A percentile compares a stretch with the other conserved stretches of the same genome.
These are phyloP conservation scores for Tetragonula clypearis DNA, from an alignment of 1,140 invertebrate species.

Conservation along the genomic window DNA sequence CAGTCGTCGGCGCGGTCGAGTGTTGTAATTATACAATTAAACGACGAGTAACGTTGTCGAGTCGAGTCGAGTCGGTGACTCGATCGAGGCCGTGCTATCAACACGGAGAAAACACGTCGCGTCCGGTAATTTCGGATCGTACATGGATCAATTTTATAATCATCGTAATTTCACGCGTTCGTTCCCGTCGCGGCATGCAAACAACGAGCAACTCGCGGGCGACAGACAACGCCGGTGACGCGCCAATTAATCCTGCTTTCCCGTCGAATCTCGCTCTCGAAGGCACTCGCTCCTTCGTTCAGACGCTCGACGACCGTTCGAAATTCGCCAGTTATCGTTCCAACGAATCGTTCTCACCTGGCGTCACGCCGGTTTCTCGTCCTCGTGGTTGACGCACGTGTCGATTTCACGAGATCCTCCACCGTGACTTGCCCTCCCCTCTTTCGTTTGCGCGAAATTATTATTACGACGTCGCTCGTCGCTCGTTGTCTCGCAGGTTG, in stretches of 20 bases:
- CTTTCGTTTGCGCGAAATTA: constrained; percentile 49
- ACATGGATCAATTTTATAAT: constrained; percentile 30
- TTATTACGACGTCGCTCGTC: constrained; percentile 39
- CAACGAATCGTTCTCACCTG: background rate
- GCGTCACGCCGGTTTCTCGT: background rate
- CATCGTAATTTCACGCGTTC: constrained; percentile 53
- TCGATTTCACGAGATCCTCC: constrained; percentile 37
- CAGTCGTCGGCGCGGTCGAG: background rate
- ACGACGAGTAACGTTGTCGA: background rate
- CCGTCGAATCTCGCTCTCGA: background rate
- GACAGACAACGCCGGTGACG: constrained; percentile 4
- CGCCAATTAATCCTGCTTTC: constrained; percentile 50
- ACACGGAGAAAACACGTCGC: constrained; percentile 30
- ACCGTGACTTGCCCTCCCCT: background rate
- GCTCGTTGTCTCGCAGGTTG: background rate
- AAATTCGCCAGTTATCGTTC: constrained; percentile 46
- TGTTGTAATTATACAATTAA: constrained; percentile 52
- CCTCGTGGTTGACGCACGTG: constrained; percentile 38
- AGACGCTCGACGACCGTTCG: constrained; percentile 9
- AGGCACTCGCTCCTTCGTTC: background rate
- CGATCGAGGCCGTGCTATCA: background rate
- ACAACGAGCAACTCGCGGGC: background rate
- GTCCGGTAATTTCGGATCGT: constrained; percentile 56
- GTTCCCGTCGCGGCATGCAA: constrained; percentile 33
- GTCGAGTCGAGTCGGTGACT: background rate